A percentile compares a stretch with the other conserved stretches of the same genome.
Evolutionary conservation across 2,888 invertebrate genomes (phyloP).

Genomic region (Pilophorus perplexus): DNA sequence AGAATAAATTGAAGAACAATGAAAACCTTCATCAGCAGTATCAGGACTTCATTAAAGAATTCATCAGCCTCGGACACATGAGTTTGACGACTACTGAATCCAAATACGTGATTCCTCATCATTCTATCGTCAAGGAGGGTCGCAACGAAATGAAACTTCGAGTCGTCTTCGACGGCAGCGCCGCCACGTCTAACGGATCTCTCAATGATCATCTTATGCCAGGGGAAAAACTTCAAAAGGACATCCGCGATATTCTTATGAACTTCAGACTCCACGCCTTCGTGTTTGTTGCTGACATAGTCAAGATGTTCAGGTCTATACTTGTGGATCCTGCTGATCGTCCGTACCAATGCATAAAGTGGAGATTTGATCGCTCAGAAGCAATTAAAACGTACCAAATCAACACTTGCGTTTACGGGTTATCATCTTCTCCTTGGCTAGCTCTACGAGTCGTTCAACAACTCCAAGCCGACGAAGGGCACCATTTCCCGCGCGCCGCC

Average conservation of each 20-base stretch:
- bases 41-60: slow-evolving; percentile 21
- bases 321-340: slow-evolving; percentile 15
- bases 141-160: slow-evolving; percentile 25
- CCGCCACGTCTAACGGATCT: slow-evolving; percentile 14
- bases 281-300: slow-evolving; percentile 24
- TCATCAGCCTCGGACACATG: slow-evolving; percentile 18
- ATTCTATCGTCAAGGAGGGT: slow-evolving; percentile 27
- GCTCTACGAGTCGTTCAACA: slow-evolving; percentile 44
- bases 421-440: slow-evolving; percentile 13
- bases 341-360: slow-evolving; percentile 2
- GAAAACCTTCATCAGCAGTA: slow-evolving; percentile 2
- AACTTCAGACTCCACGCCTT: slow-evolving; percentile 8
- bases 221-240: slow-evolving; percentile 18
- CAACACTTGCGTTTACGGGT: slow-evolving; percentile 15
- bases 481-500: slow-evolving; percentile 43
- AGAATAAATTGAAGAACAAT: slow-evolving; percentile 18
- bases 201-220: slow-evolving; percentile 26
- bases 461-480: slow-evolving; percentile 44
- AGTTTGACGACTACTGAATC: neutral
- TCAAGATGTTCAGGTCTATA: slow-evolving; percentile 28
- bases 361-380: slow-evolving; percentile 2
- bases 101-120: slow-evolving; percentile 32
- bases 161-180: slow-evolving; percentile 29
- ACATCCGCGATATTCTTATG: slow-evolving; percentile 28
- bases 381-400: slow-evolving; percentile 14